Conservation (phyloP, 2,113 vertebrate species). For the Leiothrix lutea region DNA sequence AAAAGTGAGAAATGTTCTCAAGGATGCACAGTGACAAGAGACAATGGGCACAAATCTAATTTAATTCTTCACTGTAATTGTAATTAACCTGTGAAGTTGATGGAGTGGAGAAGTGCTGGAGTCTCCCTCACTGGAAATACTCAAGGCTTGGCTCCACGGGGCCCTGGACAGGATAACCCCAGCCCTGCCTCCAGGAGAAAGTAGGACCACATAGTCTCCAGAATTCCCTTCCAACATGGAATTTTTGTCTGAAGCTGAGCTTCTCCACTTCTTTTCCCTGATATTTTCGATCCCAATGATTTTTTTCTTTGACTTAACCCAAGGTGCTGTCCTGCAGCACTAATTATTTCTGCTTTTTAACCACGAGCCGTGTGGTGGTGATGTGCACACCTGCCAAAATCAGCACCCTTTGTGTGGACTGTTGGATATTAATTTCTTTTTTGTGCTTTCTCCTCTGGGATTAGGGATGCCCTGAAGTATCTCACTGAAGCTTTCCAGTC, state of each 20-base stretch:
- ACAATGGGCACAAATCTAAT: not conserved
- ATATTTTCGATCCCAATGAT: not conserved
- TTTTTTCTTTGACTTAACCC: not conserved
- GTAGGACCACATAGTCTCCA: not conserved
- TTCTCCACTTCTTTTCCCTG: not conserved
- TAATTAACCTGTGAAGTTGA: not conserved
- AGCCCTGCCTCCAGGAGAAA: not conserved
- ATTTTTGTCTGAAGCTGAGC: not conserved
- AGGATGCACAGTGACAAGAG: not conserved
- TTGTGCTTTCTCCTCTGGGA: not conserved
- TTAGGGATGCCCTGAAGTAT: constrained; percentile 87
- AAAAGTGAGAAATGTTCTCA: not conserved
- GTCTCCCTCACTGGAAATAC: not conserved
- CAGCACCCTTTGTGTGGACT: not conserved
- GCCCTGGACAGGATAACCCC: not conserved
- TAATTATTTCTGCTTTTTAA: not conserved
- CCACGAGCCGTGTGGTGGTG: not conserved
- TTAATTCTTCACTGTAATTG: not conserved
- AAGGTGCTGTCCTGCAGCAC: accelerated
- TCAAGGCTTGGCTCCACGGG: not conserved
- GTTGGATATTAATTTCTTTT: not conserved
- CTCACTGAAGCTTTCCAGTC: constrained; percentile 85
- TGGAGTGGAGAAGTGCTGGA: not conserved
- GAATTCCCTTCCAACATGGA: not conserved
- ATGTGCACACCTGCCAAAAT: not conserved